A percentile compares a stretch with the other conserved stretches of the same genome.
phyloP scores from a whole-genome alignment of 2,113 vertebrate species.

The Phylloscopus trochiloides region DNA sequence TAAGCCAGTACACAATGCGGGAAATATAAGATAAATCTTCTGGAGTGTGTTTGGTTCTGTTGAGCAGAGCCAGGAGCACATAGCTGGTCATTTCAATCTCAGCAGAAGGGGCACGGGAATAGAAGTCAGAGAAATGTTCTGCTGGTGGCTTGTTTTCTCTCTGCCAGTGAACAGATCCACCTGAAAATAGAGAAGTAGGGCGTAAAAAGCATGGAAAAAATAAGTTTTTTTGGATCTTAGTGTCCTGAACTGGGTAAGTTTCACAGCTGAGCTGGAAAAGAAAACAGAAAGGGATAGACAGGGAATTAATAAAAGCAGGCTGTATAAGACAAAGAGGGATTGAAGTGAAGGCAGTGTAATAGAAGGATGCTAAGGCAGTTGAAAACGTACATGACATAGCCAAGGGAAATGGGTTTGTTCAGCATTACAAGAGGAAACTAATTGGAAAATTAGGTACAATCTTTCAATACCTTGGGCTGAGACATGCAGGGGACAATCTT shows the following conservation, averaged over 20 bases:
- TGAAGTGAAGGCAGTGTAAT: neutral
- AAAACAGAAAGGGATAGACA: neutral
- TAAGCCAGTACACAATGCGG: slow-evolving; percentile 80
- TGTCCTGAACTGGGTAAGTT: neutral
- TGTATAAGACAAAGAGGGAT: neutral
- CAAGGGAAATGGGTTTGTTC: neutral
- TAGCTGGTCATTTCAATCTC: slow-evolving; percentile 81
- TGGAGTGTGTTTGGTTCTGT: neutral
- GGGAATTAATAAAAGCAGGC: neutral
- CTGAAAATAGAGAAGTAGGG: slow-evolving; percentile 31
- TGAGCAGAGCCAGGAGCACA: slow-evolving; percentile 74
- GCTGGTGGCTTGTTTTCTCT: slow-evolving; percentile 17
- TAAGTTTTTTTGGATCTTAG: neutral
- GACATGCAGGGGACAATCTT: neutral
- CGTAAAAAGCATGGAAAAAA: neutral
- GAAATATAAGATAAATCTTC: slow-evolving; percentile 69
- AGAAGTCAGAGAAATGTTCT: slow-evolving; percentile 4
- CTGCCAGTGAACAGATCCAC: slow-evolving; percentile 61
- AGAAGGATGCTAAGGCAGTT: neutral
- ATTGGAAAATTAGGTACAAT: neutral
- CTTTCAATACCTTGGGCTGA: neutral
- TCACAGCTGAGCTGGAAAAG: neutral
- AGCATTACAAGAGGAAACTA: neutral
- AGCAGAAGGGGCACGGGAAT: slow-evolving; percentile 39
- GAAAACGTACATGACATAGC: neutral